Evolutionary conservation across 92 coral and sea anemone species (phyloP), one percentile per base, ranked within the genome.

Genomic region (Blastomussa wellsi): DNA sequence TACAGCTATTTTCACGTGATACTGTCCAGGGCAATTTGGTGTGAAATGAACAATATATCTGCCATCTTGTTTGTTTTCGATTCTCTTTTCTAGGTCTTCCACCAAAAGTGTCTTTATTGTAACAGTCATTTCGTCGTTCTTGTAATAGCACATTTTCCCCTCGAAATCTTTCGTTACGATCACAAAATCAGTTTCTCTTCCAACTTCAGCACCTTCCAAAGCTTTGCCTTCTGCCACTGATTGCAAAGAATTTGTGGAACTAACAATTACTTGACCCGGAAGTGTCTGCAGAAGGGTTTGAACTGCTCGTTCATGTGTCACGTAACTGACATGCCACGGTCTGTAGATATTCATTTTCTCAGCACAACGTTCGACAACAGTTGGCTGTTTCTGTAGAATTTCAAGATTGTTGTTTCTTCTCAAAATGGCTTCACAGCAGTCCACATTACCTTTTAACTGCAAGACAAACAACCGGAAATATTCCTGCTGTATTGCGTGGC

Each of bases 91-190:
- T 1, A 85, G 20, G 16, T 74, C 67, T 70, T 74, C 73, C 14
- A 77, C 74, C 20, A 59, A 67, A 39, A 87, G 92, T 22, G 78
- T 85, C 64, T 85, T 53, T 17, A 89, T 68, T 17, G 41, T 33
- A 53, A 85, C 92, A 20, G 89, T 42, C 70, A 89, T 82, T 79
- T 66, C 35, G 33, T 89, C 92, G 16, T 86, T 82, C 48, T 89
- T 80, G 7, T 88, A 86, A 64, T 74, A 86, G 68, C 92, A 86
- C 89, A 85, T 76, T 0, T 51, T 76, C 26, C 62, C 80, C 14
- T 76, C 60, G 37, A 28, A 76, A 76, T 76, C 80, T 51, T 52
- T 76, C 6, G 80, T 76, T 51, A 22, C 31, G 28, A 76, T 51
- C n/a, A 6, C n/a, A 51, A 76, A 48, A 26, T 48, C 44, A 22